A percentile compares a stretch with the other conserved stretches of the same genome.
Conservation (phyloP, 2,888 invertebrate species). For the Clitarchus hookeri region DNA sequence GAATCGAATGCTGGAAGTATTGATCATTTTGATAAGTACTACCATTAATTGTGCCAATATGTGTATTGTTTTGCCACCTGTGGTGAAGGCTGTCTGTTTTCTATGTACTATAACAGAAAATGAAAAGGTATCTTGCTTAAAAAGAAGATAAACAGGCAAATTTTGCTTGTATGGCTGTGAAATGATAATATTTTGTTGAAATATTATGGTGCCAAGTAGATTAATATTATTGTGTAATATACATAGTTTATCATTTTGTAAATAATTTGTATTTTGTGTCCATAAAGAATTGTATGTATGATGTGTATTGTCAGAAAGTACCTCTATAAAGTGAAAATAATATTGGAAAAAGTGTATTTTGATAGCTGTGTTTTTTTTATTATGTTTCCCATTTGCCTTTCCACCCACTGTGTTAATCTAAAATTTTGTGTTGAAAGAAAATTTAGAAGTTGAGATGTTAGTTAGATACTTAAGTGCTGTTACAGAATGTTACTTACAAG, state of each 20-base stretch:
- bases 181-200: conserved; percentile 17
- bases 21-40: background rate
- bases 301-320: background rate
- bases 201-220: conserved; percentile 24
- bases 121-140: conserved; percentile 1
- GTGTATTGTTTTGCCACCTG: background rate
- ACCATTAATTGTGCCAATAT: conserved; percentile 8
- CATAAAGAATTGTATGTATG: background rate
- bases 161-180: conserved; percentile 9
- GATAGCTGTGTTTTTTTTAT: background rate
- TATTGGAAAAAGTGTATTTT: background rate
- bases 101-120: background rate
- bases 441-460: too few species aligned
- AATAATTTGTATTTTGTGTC: conserved; percentile 21
- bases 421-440: too few species aligned
- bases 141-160: conserved; percentile 11
- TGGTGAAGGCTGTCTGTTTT: background rate
- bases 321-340: conserved; percentile 9
- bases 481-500: too few species aligned
- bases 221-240: conserved; percentile 18
- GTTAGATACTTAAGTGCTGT: too few species aligned
- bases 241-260: conserved; percentile 23
- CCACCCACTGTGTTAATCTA: too few species aligned
- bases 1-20: background rate
- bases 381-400: too few species aligned